These are phyloP conservation scores for Adelphocoris suturalis DNA, from an alignment of 2,888 invertebrate genomes.

Conservation along the genomic window DNA sequence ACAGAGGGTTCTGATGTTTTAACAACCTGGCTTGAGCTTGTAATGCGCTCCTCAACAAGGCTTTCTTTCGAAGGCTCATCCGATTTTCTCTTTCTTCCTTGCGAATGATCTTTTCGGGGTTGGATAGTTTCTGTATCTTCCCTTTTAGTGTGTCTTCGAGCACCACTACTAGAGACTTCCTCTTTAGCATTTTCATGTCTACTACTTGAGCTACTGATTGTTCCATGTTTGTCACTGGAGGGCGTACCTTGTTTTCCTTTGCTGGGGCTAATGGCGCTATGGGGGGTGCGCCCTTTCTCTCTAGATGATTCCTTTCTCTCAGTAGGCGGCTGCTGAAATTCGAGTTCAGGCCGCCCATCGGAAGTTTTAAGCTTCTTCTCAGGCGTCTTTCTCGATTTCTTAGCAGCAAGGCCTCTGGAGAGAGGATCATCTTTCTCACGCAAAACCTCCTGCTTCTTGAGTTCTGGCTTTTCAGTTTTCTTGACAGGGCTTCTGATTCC, in stretches of 20 bases:
- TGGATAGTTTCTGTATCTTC: conserved; percentile 70
- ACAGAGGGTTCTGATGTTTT: conserved; percentile 45
- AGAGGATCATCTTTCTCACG: conserved; percentile 73
- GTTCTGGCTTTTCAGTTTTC: conserved; percentile 71
- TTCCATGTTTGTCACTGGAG: neutral
- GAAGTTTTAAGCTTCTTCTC: conserved; percentile 92
- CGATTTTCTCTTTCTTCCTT: conserved; percentile 79
- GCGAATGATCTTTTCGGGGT: conserved; percentile 70
- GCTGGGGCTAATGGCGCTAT: conserved; percentile 17
- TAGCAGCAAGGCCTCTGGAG: conserved; percentile 77
- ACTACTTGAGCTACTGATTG: conserved; percentile 61
- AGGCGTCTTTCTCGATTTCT: conserved; percentile 84
- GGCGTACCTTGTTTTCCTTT: conserved; percentile 79
- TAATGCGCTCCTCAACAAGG: conserved; percentile 71
- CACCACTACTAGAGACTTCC: conserved; percentile 68
- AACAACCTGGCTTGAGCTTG: conserved; percentile 68
- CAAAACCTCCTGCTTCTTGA: conserved; percentile 50
- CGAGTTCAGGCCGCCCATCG: conserved; percentile 87
- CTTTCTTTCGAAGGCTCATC: conserved; percentile 76
- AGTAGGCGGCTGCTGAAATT: conserved; percentile 86
- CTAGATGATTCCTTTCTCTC: conserved; percentile 87
- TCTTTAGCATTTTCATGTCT: conserved; percentile 76
- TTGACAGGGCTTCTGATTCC: conserved; percentile 77
- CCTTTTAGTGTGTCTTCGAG: conserved; percentile 73
- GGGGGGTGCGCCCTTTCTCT: conserved; percentile 73